phyloP scores from a whole-genome alignment of 2,113 vertebrate genomes.

The Xenopus borealis region DNA sequence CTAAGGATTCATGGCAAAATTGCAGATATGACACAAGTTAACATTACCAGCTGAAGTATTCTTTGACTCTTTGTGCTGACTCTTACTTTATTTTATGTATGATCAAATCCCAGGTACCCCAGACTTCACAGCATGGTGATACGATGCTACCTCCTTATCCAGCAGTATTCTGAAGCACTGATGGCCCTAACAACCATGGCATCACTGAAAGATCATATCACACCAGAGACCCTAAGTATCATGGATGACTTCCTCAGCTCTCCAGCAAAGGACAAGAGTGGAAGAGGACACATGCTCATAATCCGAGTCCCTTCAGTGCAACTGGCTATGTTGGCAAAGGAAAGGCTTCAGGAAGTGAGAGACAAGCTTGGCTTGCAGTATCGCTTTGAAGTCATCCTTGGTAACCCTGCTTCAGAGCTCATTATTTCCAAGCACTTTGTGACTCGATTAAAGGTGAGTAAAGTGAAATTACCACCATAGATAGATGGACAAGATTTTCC shows the following conservation, averaged over 20 bases:
- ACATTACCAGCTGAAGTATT: too few relatives aligned
- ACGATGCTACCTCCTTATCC: constrained; percentile 96
- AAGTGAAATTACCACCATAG: not conserved
- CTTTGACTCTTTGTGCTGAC: too few relatives aligned
- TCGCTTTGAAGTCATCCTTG: constrained; percentile 91
- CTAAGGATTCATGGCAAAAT: too few relatives aligned
- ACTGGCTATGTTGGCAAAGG: constrained; percentile 91
- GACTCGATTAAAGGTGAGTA: constrained; percentile 79
- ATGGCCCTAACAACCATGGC: constrained; percentile 90
- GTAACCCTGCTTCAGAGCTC: constrained; percentile 83
- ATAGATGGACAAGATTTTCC: not conserved
- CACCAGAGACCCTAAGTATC: constrained; percentile 90
- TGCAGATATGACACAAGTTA: too few relatives aligned
- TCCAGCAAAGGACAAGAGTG: constrained; percentile 76
- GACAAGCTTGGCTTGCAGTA: constrained; percentile 89
- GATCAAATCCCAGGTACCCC: constrained; percentile 73
- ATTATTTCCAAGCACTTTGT: constrained; percentile 77
- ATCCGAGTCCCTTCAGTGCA: constrained; percentile 92
- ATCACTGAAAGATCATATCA: constrained; percentile 87
- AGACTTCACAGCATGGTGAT: constrained; percentile 97
- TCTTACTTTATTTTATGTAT: not conserved
- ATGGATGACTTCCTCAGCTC: constrained; percentile 90
- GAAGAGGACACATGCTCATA: constrained; percentile 90
- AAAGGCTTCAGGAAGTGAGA: constrained; percentile 87
- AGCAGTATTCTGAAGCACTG: constrained; percentile 95